Evolutionary conservation across 2,888 invertebrate species (phyloP), one percentile per base, ranked within the genome.

Genomic region (Drosophila glabriapex): DNA sequence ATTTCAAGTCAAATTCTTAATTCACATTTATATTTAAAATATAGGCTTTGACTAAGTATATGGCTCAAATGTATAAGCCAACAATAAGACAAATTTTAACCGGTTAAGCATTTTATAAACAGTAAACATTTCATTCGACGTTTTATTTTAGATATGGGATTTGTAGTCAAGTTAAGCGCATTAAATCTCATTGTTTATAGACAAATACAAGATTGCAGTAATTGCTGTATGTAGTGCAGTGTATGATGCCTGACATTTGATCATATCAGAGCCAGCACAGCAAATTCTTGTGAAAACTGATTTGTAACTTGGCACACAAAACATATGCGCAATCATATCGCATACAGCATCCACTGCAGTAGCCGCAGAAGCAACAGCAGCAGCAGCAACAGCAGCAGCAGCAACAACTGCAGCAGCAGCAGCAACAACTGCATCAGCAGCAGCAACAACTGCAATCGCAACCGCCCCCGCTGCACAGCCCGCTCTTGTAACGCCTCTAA

Each of bases 301-400:
- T 85, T 84, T 84, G 87, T 76, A 82, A 80, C 78, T 78, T 67
- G 73, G 68, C 82, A 75, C 69, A 84, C 76, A 75, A 84, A 87
- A 84, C 80, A 82, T 82, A 78, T 74, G 74, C 71, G 77, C 64
- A 77, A 78, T 68, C 80, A 80, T 74, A 80, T 79, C 67, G 64
- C 67, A 78, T 68, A 61, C 66, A 66, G 68, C 68, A 63, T 60
- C 73, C 67, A 55, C 56, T 67, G 35, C 46, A 68, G 41, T 65
- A 55, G 25, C 63, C 33, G 25, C 39, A 53, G 46, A 35, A 19
- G 28, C 41, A 28, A 31, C 54, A 46, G 4, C 16, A 25, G 16
- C 43, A 22, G 25, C 25, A 46, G 19, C 39, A 39, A 9, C 19
- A 39, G 4, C 7, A 9, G 19, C 19, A 3, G 16, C 37, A 16